A percentile compares a stretch with the other conserved stretches of the same genome.
Conservation (phyloP, 2,113 vertebrate genomes). For the Toxotes chatareus region DNA sequence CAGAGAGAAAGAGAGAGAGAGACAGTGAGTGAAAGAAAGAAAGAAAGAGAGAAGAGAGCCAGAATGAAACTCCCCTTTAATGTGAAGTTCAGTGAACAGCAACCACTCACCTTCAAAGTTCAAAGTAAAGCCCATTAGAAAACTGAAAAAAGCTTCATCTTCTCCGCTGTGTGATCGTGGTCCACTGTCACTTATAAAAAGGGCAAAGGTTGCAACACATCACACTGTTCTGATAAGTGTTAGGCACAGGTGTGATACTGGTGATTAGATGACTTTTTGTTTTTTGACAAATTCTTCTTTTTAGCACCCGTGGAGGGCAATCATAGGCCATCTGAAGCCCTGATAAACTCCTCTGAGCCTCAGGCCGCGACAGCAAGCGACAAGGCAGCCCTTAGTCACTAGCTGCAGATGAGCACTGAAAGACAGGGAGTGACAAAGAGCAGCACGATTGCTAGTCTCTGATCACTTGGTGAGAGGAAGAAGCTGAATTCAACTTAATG, state of each 20-base stretch:
- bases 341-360: not conserved
- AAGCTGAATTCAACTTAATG: constrained; percentile 8
- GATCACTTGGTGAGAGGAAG: not conserved
- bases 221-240: constrained; percentile 46
- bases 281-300: not conserved
- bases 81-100: constrained; percentile 47
- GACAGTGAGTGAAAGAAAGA: no score
- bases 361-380: not conserved
- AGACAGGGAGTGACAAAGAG: not conserved
- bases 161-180: constrained; percentile 17
- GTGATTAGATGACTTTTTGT: constrained; percentile 5
- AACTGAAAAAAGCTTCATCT: constrained; percentile 9
- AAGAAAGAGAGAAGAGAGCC: constrained; percentile 8
- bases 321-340: not conserved
- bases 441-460: not conserved
- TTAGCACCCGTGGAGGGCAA: not conserved
- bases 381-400: not conserved
- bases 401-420: not conserved
- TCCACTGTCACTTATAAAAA: constrained; percentile 24
- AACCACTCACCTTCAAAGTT: constrained; percentile 51
- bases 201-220: constrained; percentile 49
- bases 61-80: constrained; percentile 50
- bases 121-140: constrained; percentile 51
- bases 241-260: not conserved
- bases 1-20: not conserved